Conservation (phyloP, 2,888 invertebrate species). For the Cremastinae sp. region DNA sequence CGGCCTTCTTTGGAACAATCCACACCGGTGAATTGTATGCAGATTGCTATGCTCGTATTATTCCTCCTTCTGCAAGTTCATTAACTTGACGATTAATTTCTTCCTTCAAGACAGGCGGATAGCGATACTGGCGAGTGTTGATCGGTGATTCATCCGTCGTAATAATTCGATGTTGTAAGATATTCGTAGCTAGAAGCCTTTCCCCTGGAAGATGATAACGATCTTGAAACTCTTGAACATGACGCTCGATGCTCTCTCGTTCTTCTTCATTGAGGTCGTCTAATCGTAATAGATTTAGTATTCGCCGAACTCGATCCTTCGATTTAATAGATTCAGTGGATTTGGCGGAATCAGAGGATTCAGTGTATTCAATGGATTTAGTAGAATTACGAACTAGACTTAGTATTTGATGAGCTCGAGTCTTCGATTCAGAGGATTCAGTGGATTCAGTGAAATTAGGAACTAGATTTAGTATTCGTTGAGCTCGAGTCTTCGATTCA, state of each 20-base stretch:
- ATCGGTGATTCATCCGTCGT: constrained; percentile 27
- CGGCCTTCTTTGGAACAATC: constrained; percentile 71
- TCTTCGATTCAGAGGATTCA: no score
- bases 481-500: no score
- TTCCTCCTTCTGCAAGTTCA: constrained; percentile 40
- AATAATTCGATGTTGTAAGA: constrained; percentile 17
- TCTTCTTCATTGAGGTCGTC: constrained; percentile 19
- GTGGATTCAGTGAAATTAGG: no score
- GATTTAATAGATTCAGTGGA: no score
- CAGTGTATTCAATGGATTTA: no score
- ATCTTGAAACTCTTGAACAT: no score
- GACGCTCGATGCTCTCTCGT: no score
- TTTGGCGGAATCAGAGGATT: no score
- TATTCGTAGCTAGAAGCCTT: background rate
- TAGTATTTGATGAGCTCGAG: no score
- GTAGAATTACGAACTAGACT: no score
- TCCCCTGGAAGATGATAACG: constrained; percentile 23
- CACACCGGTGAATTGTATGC: constrained; percentile 73
- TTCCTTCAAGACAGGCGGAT: background rate
- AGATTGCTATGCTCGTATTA: constrained; percentile 63
- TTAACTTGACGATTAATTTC: constrained; percentile 33
- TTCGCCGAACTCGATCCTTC: no score
- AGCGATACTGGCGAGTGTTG: constrained; percentile 35
- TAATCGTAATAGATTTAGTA: constrained; percentile 6
- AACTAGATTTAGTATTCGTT: no score